Percentiles rank a stretch among this genome's conserved stretches.
Evolutionary conservation across 1,140 invertebrate species (phyloP).

Genomic region (Batillaria attramentaria): DNA sequence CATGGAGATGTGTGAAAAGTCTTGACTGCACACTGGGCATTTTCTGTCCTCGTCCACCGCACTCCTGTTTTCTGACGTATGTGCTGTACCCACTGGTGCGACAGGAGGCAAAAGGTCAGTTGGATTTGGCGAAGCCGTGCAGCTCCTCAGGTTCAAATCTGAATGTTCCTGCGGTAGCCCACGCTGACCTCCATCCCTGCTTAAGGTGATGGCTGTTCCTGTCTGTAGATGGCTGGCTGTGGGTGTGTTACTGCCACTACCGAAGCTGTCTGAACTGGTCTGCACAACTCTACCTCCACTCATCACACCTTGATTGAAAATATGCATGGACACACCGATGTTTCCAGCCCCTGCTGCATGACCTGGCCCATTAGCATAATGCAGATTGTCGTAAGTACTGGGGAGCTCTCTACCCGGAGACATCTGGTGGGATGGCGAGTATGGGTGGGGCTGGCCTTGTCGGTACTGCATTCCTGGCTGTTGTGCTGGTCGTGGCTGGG

Average conservation of each 20-base stretch:
- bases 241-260: neutral
- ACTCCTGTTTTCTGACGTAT: neutral
- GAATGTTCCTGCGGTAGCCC: neutral
- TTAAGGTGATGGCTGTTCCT: neutral
- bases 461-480: neutral
- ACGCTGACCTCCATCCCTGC: neutral
- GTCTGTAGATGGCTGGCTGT: neutral
- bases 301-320: conserved; percentile 20
- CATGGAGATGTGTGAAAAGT: conserved; percentile 51
- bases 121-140: neutral
- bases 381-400: conserved; percentile 4
- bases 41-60: conserved; percentile 21
- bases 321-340: conserved; percentile 17
- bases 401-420: neutral
- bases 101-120: neutral
- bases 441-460: neutral
- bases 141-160: neutral
- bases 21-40: conserved; percentile 57
- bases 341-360: neutral
- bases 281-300: conserved; percentile 8
- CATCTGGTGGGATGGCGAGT: neutral
- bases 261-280: neutral
- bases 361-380: too few relatives aligned
- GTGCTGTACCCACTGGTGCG: neutral
- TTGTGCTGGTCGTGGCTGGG: neutral